A percentile compares a stretch with the other conserved stretches of the same genome.
Evolutionary conservation across 2,113 vertebrate genomes (phyloP).

Genomic region (Ardeotis arabs): DNA sequence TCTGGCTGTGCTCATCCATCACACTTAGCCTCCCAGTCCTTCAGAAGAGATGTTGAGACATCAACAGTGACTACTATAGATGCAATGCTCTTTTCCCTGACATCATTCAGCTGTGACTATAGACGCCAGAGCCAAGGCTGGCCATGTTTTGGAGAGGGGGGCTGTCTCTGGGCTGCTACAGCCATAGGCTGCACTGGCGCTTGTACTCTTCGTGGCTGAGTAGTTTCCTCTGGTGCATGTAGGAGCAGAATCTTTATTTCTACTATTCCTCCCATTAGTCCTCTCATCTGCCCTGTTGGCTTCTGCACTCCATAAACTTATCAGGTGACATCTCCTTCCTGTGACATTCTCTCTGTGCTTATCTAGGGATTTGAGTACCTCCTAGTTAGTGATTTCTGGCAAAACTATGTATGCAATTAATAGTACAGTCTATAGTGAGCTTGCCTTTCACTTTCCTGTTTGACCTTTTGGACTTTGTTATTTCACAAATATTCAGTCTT

Average conservation of each 20-base stretch:
- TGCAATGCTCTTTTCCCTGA: not conserved
- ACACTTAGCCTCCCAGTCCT: not conserved
- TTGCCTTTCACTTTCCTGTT: constrained; percentile 1
- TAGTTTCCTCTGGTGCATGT: not conserved
- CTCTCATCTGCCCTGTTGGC: not conserved
- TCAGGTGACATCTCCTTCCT: not conserved
- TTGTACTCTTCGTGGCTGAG: not conserved
- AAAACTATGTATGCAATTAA: not conserved
- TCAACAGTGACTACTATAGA: not conserved
- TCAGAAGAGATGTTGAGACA: not conserved
- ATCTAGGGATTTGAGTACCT: not conserved
- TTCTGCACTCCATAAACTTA: not conserved
- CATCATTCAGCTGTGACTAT: not conserved
- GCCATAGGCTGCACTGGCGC: not conserved
- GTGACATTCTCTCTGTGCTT: not conserved
- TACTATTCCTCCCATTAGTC: not conserved
- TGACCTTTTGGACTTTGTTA: not conserved
- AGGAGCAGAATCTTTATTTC: not conserved
- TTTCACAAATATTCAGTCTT: constrained; percentile 21
- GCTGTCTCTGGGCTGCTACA: not conserved
- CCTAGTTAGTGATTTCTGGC: not conserved
- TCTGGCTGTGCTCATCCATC: not conserved
- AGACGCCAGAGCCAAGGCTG: not conserved
- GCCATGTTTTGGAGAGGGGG: not conserved
- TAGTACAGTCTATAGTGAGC: not conserved